phyloP scores from a whole-genome alignment of 1,140 invertebrate species.

The Drosophila busckii region DNA sequence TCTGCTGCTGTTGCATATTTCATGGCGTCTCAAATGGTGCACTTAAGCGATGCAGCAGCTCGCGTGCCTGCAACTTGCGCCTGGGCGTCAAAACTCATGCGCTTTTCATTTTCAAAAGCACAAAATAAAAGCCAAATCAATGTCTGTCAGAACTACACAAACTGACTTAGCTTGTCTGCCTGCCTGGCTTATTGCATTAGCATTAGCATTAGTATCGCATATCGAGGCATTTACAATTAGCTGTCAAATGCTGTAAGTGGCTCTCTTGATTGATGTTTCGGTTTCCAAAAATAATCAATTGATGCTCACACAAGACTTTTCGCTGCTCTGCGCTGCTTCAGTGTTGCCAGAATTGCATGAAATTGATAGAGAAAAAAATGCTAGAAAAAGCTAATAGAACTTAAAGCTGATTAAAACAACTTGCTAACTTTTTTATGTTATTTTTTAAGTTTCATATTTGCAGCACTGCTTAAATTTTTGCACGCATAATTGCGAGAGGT shows the following conservation, averaged over 20 bases:
- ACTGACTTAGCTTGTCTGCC: slow-evolving; percentile 12
- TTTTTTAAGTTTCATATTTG: too few species aligned
- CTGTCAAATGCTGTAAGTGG: slow-evolving; percentile 4
- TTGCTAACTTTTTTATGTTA: too few species aligned
- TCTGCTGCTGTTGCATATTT: slow-evolving; percentile 61
- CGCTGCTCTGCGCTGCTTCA: not conserved
- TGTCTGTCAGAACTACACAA: slow-evolving; percentile 13
- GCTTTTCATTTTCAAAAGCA: slow-evolving; percentile 33
- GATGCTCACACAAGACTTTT: not conserved
- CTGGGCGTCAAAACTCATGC: slow-evolving; percentile 10
- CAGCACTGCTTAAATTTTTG: not conserved
- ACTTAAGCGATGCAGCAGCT: slow-evolving; percentile 41
- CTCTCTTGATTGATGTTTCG: slow-evolving; percentile 11
- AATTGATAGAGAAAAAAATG: too few species aligned
- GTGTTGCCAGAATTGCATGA: too few species aligned
- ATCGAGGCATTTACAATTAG: slow-evolving; percentile 18
- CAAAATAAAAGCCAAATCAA: slow-evolving; percentile 2
- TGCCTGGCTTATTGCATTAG: slow-evolving; percentile 26
- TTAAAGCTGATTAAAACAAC: too few species aligned
- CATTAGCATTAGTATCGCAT: slow-evolving; percentile 18
- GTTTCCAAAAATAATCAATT: not conserved
- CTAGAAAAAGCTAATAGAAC: too few species aligned
- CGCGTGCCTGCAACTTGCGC: slow-evolving; percentile 41
- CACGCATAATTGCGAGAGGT: too few species aligned
- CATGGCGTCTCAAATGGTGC: slow-evolving; percentile 55